Percentiles rank a stretch among this genome's conserved stretches.
Evolutionary conservation across 2,888 invertebrate genomes (phyloP).

Genomic region (Pelosia muscerda): DNA sequence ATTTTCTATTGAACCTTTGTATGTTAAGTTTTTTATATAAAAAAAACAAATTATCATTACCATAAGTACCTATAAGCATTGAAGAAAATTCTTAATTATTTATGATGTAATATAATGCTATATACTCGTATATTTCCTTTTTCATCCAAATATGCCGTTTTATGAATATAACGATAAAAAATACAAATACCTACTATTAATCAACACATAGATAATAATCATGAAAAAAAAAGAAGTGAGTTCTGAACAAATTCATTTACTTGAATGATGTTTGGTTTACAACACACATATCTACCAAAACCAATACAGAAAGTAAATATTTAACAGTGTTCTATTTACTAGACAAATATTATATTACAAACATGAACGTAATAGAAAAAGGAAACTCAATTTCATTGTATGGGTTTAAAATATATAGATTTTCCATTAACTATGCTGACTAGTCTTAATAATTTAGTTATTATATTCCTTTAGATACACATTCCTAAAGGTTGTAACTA

Average conservation of each 20-base stretch:
- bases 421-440: background rate
- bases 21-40: background rate
- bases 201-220: background rate
- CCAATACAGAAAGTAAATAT: background rate
- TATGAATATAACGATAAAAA: background rate
- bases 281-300: conserved; percentile 6
- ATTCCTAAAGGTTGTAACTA: background rate
- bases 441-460: background rate
- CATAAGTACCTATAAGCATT: background rate
- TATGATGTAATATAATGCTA: background rate
- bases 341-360: background rate
- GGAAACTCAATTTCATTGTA: background rate
- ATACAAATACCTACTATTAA: background rate
- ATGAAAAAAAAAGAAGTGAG: conserved; percentile 14
- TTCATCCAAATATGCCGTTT: background rate
- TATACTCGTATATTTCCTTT: background rate
- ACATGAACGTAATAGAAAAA: background rate
- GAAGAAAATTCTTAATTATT: background rate
- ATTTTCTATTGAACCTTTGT: background rate
- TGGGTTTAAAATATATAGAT: background rate
- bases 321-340: background rate
- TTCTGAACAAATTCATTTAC: conserved; percentile 19
- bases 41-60: background rate
- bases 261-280: background rate
- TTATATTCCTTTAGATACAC: background rate